Conservation (phyloP, 1,140 invertebrate genomes). For the Theocolax elegans region DNA sequence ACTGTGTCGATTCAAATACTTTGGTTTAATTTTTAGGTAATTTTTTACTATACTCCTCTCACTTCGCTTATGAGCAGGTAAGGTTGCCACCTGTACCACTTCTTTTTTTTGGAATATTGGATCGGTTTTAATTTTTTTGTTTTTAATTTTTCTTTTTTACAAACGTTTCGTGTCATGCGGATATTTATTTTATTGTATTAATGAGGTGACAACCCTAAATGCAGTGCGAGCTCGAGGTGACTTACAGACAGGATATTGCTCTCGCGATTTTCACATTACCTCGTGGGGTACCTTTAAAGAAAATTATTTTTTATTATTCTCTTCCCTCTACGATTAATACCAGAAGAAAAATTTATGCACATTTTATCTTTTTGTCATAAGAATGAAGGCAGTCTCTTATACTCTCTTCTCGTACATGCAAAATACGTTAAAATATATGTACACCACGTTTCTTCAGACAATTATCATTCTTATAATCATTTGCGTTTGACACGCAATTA, state of each 20-base stretch:
- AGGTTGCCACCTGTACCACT: constrained; percentile 5
- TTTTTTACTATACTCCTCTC: constrained; percentile 36
- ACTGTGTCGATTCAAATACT: constrained; percentile 9
- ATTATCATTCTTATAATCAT: no score
- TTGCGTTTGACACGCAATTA: no score
- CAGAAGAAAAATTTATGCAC: constrained; percentile 16
- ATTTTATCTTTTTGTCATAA: not conserved
- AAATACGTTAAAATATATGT: no score
- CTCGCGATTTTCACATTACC: constrained; percentile 65
- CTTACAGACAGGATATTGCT: constrained; percentile 62
- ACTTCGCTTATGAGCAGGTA: constrained; percentile 26
- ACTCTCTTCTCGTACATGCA: no score
- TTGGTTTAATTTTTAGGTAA: constrained; percentile 12
- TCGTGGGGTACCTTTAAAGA: constrained; percentile 67
- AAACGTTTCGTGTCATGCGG: not conserved
- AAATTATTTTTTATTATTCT: constrained; percentile 58
- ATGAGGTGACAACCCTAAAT: constrained; percentile 33
- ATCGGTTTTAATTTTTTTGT: not conserved
- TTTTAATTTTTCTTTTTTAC: not conserved
- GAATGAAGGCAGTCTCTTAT: no score
- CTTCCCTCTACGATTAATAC: not conserved
- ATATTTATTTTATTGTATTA: not conserved
- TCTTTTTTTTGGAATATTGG: not conserved
- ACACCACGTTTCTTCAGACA: no score
- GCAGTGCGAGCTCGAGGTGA: constrained; percentile 53